Evolutionary conservation across 2,888 invertebrate species (phyloP), one percentile per base, ranked within the genome.

Genomic region (Beris morrisii): DNA sequence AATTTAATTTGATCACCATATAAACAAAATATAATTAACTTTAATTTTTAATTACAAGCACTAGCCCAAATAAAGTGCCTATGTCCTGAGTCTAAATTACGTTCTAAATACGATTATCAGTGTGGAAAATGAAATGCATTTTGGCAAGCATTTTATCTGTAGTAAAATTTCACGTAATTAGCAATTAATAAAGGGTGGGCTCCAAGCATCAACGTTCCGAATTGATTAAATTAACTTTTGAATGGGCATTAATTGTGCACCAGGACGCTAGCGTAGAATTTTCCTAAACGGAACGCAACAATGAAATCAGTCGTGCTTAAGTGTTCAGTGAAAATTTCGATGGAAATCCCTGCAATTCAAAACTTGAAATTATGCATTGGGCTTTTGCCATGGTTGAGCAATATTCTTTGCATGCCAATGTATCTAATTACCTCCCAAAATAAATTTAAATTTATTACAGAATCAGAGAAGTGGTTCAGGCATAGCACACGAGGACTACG

Each of bases 261-360:
- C 7, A 32, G 7, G 32, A 32, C n/a, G n/a, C n/a, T n/a, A n/a
- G 32, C 38, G 22, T 50, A 12, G 61, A 12, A 3, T 13, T 4
- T 32, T 32, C 32, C 61, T 52, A 52, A 13, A 52, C 22, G 6
- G 52, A 15, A 44, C 15, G 22, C 7, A 22, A 30, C 13, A 61
- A 38, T 52, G 43, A 61, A 61, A 32, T 61, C 61, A 61, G 61
- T 61, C 52, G 61, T 61, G 61, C 59, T 52, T 52, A 61, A 61
- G 61, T 38, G 61, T 61, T 50, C 61, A 61, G 61, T 22, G 32
- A n/a, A 61, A 50, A 50, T 61, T 61, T 15, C 50, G 22, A 12
- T 45, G 43, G 43, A 50, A 61, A 61, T 61, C 32, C 32, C 12
- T 22, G 52, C 11, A 52, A 52, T 28, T 50, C 7, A 32, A 32